Conservation (phyloP, 2,797 vertebrate species). For the Pseudomugil tenellus region DNA sequence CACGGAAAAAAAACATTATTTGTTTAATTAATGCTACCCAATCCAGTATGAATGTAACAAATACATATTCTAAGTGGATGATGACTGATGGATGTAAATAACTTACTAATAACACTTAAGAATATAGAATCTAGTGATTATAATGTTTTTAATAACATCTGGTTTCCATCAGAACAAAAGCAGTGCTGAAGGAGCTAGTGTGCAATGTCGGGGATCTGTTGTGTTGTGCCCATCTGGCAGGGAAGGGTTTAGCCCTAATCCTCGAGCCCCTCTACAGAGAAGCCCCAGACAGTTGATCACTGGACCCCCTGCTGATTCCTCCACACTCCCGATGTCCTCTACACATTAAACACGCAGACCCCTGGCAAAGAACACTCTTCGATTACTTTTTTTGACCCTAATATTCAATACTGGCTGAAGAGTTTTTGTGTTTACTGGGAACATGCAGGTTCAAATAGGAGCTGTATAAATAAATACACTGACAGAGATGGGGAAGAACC, state of each 20-base stretch:
- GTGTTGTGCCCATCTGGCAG: slow-evolving; percentile 91
- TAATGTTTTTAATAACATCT: slow-evolving; percentile 28
- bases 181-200: slow-evolving; percentile 55
- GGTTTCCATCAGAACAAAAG: slow-evolving; percentile 22
- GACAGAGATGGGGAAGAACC: slow-evolving; percentile 46
- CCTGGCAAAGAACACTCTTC: slow-evolving; percentile 13
- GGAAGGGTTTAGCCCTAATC: slow-evolving; percentile 95
- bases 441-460: slow-evolving; percentile 24
- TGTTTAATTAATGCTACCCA: neutral
- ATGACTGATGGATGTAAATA: neutral
- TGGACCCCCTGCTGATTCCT: slow-evolving; percentile 85
- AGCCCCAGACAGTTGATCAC: slow-evolving; percentile 93
- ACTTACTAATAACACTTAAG: too few relatives aligned
- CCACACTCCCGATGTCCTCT: slow-evolving; percentile 65
- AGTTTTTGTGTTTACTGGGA: slow-evolving; percentile 2
- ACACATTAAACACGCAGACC: slow-evolving; percentile 46
- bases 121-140: neutral
- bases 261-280: slow-evolving; percentile 92
- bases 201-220: slow-evolving; percentile 62
- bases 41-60: neutral
- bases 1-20: neutral
- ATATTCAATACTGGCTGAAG: slow-evolving; percentile 18
- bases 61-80: neutral
- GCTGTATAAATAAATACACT: slow-evolving; percentile 42
- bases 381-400: slow-evolving; percentile 14